Evolutionary conservation across 2,888 invertebrate genomes (phyloP), one percentile per base, ranked within the genome.

Genomic region (Arrhopalites spinosus): DNA sequence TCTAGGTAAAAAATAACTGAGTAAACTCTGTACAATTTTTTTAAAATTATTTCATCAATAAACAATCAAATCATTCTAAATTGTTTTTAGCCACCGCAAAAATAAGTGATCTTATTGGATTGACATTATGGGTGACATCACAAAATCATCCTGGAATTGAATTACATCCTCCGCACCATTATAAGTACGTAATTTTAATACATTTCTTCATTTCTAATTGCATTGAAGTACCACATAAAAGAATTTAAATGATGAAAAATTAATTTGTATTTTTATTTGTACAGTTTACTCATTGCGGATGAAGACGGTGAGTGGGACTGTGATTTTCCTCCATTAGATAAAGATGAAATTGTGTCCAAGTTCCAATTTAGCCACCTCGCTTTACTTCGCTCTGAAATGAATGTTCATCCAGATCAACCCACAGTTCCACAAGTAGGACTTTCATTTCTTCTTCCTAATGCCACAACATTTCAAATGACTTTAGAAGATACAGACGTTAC

Each of bases 281-380:
- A 95, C 85, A 94, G 94, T 61, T 88, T 98, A 74, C 95, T 93
- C 85, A 95, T 98, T 85, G 96, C 95, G 30, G 98, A 98, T 86
- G 97, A 98, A 84, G 96, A 96, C 85, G 98, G 97, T 0, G 96
- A 96, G 87, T 93, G 95, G 1, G 96, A 96, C 86, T 90, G 90
- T 86, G 97, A 96, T 83, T 96, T 98, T 85, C 96, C 97, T 0
- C 92, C 93, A 82, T 87, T 98, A 15, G 96, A 96, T 85, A 89
- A 92, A 17, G 90, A 90, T 78, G 97, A 98, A 86, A 91, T 92
- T 0, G 93, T 97, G 81, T 92, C 93, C 0, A 97, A 97, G 86
- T 98, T 96, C 86, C 95, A 95, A 36, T 96, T 98, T 85, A 90
- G 90, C 15, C 93, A 93, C 83, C 88, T 98, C 17, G 96, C 96